Base-by-base conservation (phyloP, 2,113 vertebrate genomes). In the Donacobius atricapilla region DNA sequence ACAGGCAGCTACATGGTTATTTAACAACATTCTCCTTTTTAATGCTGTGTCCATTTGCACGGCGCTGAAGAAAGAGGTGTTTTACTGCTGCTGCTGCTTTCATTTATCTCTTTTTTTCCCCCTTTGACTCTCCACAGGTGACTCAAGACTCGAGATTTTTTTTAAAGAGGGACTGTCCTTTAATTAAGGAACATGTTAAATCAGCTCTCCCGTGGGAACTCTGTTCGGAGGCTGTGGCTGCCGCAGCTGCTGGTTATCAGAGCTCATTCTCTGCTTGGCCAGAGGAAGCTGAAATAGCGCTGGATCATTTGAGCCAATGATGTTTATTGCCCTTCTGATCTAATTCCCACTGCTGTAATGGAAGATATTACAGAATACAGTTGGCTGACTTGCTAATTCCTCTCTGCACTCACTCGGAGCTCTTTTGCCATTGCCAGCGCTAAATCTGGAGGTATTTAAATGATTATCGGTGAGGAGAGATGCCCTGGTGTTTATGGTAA, bases 401-500 rank as follows among this genome's bases (percentile, higher is more conserved):
- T 93, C 91, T 85, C 78, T 66, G 95, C 83, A 13, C 90, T 94
- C 89, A 65, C 75, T 94, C 17, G 47, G 60, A 89, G 92, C 82
- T 93, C 68, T 87, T 94, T 69, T 47, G 83, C 94, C 91, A 58
- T 60, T 77, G 85, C 92, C 92, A 83, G 89, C 7, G 82, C 83
- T 96, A 95, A 93, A 96, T 96, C 94, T 92, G 91, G 86, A 96
- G 96, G 95, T 95, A 92, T 96, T 97, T 95, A 97, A 96, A 95
- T 90, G 89, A 87, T 96, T 94, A 94, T 94, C 77, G 5, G 89
- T 22, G 76, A 92, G 94, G 72, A 94, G 91, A 95, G 94, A 95
- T 94, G 91, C 81, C 83, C 87, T 88, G 89, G 94, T 94, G 76
- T 93, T 96, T 93, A 92, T 93, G 66, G 94, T 83, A 97, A 97